Percentiles rank a stretch among this genome's conserved stretches.
Evolutionary conservation across 2,797 vertebrate genomes (phyloP).

Genomic region (Meda fulgida): DNA sequence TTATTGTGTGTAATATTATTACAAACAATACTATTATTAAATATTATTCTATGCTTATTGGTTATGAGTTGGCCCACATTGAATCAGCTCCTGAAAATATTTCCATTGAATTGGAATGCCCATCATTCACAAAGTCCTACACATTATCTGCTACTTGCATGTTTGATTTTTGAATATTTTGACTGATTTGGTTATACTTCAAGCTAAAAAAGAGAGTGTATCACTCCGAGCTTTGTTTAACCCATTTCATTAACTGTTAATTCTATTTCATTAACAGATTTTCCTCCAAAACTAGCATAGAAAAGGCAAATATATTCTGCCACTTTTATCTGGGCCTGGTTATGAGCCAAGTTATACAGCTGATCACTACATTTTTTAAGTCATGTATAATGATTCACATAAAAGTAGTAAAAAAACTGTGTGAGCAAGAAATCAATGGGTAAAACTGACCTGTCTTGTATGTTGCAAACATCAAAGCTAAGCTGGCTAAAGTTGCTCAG

Average conservation of each 20-base stretch:
- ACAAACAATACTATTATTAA: neutral
- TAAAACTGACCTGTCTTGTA: conserved; percentile 64
- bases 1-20: neutral
- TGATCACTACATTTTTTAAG: neutral
- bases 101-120: neutral
- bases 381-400: neutral
- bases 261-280: neutral
- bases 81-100: neutral
- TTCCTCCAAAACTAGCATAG: neutral
- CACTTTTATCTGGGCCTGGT: neutral
- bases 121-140: neutral
- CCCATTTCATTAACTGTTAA: neutral
- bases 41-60: neutral
- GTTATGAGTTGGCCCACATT: neutral
- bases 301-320: neutral
- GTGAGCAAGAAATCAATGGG: neutral
- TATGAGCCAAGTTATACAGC: neutral
- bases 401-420: neutral
- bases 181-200: neutral
- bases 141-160: neutral
- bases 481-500: conserved; percentile 60
- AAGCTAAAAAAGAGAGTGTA: neutral
- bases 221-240: neutral
- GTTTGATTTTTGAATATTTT: neutral
- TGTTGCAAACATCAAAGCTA: conserved; percentile 62